Percentiles rank a stretch among this genome's conserved stretches.
phyloP scores from a whole-genome alignment of 2,113 vertebrate genomes.

The Notiomystis cincta region DNA sequence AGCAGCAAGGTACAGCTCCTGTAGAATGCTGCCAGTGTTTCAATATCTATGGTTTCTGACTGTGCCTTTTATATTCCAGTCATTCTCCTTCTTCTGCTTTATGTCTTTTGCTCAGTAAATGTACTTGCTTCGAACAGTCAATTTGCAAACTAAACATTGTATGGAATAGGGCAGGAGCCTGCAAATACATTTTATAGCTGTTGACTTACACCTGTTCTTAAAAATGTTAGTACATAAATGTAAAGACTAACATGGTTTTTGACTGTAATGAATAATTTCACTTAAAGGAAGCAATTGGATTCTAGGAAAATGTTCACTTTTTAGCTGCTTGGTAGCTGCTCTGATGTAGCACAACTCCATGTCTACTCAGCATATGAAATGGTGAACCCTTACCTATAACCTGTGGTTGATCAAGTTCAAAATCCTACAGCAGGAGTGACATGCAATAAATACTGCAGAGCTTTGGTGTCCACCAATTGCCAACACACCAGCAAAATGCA shows the following conservation, averaged over 20 bases:
- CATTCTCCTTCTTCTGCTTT: not conserved
- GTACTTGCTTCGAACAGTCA: not conserved
- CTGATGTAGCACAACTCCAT: not conserved
- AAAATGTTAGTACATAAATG: not conserved
- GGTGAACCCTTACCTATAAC: not conserved
- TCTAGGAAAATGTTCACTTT: not conserved
- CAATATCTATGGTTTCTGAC: not conserved
- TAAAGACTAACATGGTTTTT: not conserved
- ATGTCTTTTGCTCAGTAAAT: not conserved
- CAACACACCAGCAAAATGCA: not conserved
- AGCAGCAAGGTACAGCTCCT: not conserved
- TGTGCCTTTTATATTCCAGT: rapidly evolving
- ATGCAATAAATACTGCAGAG: not conserved
- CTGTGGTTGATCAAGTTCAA: not conserved
- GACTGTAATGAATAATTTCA: not conserved
- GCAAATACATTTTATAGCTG: not conserved
- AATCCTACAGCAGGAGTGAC: not conserved
- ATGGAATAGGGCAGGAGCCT: not conserved
- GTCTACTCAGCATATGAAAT: not conserved
- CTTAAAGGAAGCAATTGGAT: not conserved
- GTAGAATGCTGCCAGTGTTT: not conserved
- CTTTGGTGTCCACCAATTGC: not conserved
- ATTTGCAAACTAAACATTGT: not conserved
- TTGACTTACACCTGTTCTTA: not conserved
- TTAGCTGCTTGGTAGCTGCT: not conserved